These are phyloP conservation scores for Gallinago nigripennis DNA, from an alignment of 2,797 vertebrate species.

Conservation along the genomic window DNA sequence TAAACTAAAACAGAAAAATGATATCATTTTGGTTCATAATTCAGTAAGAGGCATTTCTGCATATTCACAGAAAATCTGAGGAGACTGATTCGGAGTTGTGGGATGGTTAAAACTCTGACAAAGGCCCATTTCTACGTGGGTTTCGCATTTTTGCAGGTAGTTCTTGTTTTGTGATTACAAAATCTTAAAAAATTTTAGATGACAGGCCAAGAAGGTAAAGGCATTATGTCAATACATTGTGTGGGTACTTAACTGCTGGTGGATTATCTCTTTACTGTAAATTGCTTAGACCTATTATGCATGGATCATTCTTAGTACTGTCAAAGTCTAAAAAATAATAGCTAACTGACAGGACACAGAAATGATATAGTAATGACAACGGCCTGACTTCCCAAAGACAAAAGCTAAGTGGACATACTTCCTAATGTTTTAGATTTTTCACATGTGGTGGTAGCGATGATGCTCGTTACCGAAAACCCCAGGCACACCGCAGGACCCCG, in stretches of 20 bases:
- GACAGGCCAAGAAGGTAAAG: background rate
- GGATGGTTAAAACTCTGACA: background rate
- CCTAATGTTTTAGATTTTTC: background rate
- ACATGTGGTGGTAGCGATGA: rapidly evolving
- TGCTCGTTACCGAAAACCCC: background rate
- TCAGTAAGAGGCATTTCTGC: background rate
- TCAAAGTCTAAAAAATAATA: background rate
- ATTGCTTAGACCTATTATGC: background rate
- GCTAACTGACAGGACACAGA: background rate
- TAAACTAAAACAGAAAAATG: background rate
- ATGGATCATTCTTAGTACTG: background rate
- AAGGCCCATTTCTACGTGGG: background rate
- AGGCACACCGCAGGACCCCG: rapidly evolving
- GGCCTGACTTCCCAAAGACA: background rate
- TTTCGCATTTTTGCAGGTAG: background rate
- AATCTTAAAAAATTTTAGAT: background rate
- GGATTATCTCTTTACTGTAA: background rate
- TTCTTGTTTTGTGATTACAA: background rate
- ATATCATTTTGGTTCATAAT: background rate
- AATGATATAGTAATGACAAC: background rate
- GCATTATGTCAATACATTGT: background rate
- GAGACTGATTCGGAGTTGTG: background rate
- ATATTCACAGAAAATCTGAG: background rate
- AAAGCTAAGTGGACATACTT: background rate
- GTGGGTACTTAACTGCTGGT: background rate